A percentile compares a stretch with the other conserved stretches of the same genome.
These are phyloP conservation scores for Harpalus rubripes DNA, from an alignment of 2,888 invertebrate genomes.

Conservation along the genomic window DNA sequence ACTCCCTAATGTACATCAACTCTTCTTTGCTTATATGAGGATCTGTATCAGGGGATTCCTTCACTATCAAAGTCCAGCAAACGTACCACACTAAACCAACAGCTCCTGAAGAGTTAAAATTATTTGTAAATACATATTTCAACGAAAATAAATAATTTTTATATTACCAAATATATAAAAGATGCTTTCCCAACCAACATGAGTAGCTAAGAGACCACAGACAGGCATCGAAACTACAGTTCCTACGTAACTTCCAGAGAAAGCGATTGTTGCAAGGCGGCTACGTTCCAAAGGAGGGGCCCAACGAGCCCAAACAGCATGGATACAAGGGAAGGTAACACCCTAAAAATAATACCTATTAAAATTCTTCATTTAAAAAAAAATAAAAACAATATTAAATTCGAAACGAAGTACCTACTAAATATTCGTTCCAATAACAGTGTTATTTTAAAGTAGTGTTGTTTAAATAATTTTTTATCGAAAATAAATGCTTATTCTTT, in stretches of 20 bases:
- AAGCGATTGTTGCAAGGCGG: constrained; percentile 88
- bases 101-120: constrained; percentile 77
- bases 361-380: too few species aligned
- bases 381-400: too few species aligned
- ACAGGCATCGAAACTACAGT: constrained; percentile 91
- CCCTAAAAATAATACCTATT: constrained; percentile 78
- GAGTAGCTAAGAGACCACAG: constrained; percentile 85
- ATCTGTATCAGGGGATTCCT: constrained; percentile 88
- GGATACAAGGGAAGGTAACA: constrained; percentile 88
- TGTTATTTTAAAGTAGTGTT: too few species aligned
- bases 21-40: constrained; percentile 86
- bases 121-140: background rate
- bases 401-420: too few species aligned
- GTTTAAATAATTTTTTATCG: too few species aligned
- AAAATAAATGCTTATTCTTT: too few species aligned
- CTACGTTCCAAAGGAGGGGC: constrained; percentile 89
- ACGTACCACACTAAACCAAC: constrained; percentile 86
- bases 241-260: constrained; percentile 92
- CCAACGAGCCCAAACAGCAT: constrained; percentile 92
- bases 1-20: constrained; percentile 85
- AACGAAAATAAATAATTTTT: background rate
- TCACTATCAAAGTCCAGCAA: constrained; percentile 85
- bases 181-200: constrained; percentile 89
- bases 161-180: constrained; percentile 88
- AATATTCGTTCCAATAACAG: too few species aligned